phyloP scores from a whole-genome alignment of 2,888 invertebrate species.

The Pachydiplax longipennis region DNA sequence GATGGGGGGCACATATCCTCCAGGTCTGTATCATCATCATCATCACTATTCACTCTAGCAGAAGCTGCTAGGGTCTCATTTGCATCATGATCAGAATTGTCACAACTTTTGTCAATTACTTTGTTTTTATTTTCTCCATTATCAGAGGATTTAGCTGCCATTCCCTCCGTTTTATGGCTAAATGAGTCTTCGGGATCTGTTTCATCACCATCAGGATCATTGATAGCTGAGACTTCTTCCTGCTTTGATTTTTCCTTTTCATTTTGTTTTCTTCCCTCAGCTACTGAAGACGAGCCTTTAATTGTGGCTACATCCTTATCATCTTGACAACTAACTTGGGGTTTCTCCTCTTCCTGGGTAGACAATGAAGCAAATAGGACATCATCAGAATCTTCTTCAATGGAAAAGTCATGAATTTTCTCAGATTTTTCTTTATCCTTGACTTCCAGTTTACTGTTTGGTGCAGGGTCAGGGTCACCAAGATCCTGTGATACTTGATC shows the following conservation, averaged over 20 bases:
- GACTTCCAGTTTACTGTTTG: background rate
- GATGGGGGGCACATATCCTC: background rate
- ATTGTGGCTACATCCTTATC: background rate
- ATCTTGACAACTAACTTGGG: background rate
- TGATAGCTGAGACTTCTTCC: background rate
- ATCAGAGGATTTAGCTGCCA: background rate
- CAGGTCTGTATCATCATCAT: background rate
- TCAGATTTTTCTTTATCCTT: background rate
- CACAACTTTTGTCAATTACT: background rate
- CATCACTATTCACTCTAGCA: background rate
- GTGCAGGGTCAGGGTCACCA: background rate
- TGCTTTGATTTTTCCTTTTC: background rate
- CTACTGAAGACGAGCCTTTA: background rate
- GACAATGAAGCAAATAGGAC: background rate
- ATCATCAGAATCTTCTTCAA: background rate
- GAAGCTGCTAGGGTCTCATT: background rate
- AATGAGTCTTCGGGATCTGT: slow-evolving; percentile 16
- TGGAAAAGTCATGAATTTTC: background rate
- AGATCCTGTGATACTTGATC: background rate
- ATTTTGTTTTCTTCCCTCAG: background rate
- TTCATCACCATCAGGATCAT: background rate
- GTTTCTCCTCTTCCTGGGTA: background rate
- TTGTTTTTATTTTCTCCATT: background rate
- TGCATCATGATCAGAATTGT: background rate
- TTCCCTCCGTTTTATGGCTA: background rate